Base-by-base conservation (phyloP, 2,888 invertebrate genomes). In the Melinaea marsaeus region DNA sequence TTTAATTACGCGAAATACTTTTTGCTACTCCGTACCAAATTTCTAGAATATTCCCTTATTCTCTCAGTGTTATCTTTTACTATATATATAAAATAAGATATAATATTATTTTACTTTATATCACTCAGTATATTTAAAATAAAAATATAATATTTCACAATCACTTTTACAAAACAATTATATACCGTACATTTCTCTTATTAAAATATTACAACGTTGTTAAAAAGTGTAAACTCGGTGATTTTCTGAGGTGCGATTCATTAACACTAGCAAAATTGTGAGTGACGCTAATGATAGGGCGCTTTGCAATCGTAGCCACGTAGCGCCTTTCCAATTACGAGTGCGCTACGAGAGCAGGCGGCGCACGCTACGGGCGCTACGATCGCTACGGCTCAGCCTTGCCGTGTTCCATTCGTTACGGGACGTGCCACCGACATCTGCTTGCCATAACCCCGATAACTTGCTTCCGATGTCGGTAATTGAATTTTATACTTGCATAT, bases 241-340 rank as follows among this genome's bases (percentile, higher is more conserved):
- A 58, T 64, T 61, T 66, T 63, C 55, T 62, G 33, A 61, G 60
- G 63, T 63, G 56, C 60, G 65, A 67, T 69, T 64, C 67, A 64
- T 68, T 68, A 64, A 63, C 62, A 67, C 67, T 66, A 60, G 64
- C 63, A 76, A 85, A 84, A 84, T 84, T 81, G 82, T 88, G 88
- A 90, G 86, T 88, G 89, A 89, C 90, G 83, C 86, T 90, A 90
- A 90, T 89, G 89, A 88, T 84, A 85, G 83, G 81, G 79, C 81
- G 83, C 75, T 82, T 83, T 79, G 74, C 75, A 75, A 74, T 73
- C 74, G 81, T 78, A 81, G 80, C 76, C 78, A 77, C 79, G 79
- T 79, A 78, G 78, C 78, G 73, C 79, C 85, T 85, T 85, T 85
- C 86, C 88, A 89, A 88, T 88, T 89, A 88, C 82, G 80, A 70